Evolutionary conservation across 2,113 vertebrate genomes (phyloP).

Genomic region (Ageneiosus marmoratus): DNA sequence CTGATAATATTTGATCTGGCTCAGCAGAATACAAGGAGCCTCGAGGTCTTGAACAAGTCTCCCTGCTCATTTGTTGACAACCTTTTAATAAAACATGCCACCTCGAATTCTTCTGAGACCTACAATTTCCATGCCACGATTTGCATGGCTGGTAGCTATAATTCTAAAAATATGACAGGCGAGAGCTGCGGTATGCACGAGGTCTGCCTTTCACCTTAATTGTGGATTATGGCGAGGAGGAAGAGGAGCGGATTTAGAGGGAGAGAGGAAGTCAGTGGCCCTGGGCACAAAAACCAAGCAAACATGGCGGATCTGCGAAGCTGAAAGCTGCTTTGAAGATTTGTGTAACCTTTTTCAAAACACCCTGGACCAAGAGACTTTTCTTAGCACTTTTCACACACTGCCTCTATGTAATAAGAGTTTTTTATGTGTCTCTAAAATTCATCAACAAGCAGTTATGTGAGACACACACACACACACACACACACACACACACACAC

Average conservation of each 20-base stretch:
- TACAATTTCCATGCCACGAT: slow-evolving; percentile 48
- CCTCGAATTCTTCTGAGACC: slow-evolving; percentile 53
- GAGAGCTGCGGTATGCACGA: slow-evolving; percentile 37
- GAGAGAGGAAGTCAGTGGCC: slow-evolving; percentile 17
- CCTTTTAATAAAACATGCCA: slow-evolving; percentile 63
- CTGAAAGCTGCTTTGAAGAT: slow-evolving; percentile 52
- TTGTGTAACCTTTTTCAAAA: slow-evolving; percentile 34
- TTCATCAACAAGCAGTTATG: slow-evolving; percentile 33
- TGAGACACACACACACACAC: slow-evolving; percentile 17
- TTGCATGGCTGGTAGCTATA: slow-evolving; percentile 51
- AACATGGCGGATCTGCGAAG: slow-evolving; percentile 30
- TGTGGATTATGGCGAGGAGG: slow-evolving; percentile 43
- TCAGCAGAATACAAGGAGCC: slow-evolving; percentile 58
- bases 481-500: slow-evolving; percentile 31
- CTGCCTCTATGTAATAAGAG: slow-evolving; percentile 5
- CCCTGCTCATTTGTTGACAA: slow-evolving; percentile 57
- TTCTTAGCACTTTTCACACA: slow-evolving; percentile 19
- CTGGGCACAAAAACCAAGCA: slow-evolving; percentile 40
- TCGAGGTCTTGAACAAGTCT: slow-evolving; percentile 53
- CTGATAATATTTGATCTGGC: slow-evolving; percentile 47
- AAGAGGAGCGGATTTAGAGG: slow-evolving; percentile 40
- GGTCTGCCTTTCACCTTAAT: slow-evolving; percentile 51
- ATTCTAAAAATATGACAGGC: slow-evolving; percentile 51
- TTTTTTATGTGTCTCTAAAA: slow-evolving; percentile 23
- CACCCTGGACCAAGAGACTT: slow-evolving; percentile 39